A percentile compares a stretch with the other conserved stretches of the same genome.
Conservation (phyloP, 2,888 invertebrate genomes). For the Arrhopalites spinosus region DNA sequence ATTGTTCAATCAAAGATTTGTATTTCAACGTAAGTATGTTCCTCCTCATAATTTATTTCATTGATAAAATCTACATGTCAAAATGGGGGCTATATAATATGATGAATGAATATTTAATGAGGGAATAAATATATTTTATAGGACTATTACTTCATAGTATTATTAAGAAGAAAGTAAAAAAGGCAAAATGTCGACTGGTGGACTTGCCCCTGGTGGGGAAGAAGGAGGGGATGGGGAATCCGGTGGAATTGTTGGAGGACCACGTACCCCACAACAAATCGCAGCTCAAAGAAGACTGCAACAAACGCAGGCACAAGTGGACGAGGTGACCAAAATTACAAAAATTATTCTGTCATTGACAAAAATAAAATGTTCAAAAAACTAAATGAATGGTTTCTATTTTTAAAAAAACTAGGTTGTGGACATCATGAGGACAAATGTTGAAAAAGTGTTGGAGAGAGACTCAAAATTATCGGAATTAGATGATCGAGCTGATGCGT, state of each 20-base stretch:
- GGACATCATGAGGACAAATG: slow-evolving; percentile 94
- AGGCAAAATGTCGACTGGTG: slow-evolving; percentile 23
- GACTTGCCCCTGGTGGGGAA: slow-evolving; percentile 31
- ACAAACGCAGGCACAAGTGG: slow-evolving; percentile 84
- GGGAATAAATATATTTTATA: not conserved
- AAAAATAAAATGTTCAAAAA: too few species aligned
- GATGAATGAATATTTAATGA: too few species aligned
- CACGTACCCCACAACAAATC: slow-evolving; percentile 80
- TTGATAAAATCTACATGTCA: too few species aligned
- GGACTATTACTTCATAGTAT: not conserved
- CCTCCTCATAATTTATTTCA: too few species aligned
- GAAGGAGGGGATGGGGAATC: slow-evolving; percentile 61
- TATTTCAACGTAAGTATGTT: too few species aligned
- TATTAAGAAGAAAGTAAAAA: not conserved
- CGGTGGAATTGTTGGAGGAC: slow-evolving; percentile 79
- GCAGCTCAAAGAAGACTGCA: slow-evolving; percentile 81
- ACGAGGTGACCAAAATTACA: too few species aligned
- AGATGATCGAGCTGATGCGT: slow-evolving; percentile 93
- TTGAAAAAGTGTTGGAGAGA: slow-evolving; percentile 93
- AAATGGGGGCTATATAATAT: too few species aligned
- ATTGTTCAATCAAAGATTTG: too few species aligned
- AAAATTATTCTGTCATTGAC: too few species aligned
- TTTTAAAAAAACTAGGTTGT: too few species aligned
- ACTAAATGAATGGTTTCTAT: too few species aligned
- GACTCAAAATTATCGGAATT: slow-evolving; percentile 94